Evolutionary conservation across 1,140 invertebrate genomes (phyloP).

Genomic region (Drosophila lowei): DNA sequence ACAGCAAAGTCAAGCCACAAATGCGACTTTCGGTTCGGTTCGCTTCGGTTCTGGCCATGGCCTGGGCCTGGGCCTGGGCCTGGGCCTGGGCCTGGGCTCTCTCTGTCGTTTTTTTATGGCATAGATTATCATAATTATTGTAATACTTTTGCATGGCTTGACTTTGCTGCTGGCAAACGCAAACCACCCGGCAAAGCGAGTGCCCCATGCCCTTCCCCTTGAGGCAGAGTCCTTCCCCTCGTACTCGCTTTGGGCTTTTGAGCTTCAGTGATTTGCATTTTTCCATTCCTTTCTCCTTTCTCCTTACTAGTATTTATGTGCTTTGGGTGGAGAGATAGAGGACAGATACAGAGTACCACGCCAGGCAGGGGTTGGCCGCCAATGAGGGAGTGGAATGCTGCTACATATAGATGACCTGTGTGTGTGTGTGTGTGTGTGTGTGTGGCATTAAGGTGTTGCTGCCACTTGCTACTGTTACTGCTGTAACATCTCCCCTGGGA

Average conservation of each 20-base stretch:
- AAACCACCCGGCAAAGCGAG: slow-evolving; percentile 44
- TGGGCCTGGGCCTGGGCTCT: slow-evolving; percentile 11
- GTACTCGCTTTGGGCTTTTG: slow-evolving; percentile 61
- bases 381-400: not conserved
- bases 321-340: slow-evolving; percentile 56
- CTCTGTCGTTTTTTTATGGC: slow-evolving; percentile 67
- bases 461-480: slow-evolving; percentile 53
- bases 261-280: slow-evolving; percentile 80
- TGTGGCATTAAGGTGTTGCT: slow-evolving; percentile 54
- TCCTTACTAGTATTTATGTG: slow-evolving; percentile 60
- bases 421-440: not conserved
- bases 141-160: slow-evolving; percentile 81
- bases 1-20: slow-evolving; percentile 57
- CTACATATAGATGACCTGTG: slow-evolving; percentile 65
- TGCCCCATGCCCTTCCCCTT: not conserved
- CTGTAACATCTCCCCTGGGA: slow-evolving; percentile 64
- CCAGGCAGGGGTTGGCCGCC: too few species aligned
- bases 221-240: not conserved
- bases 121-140: slow-evolving; percentile 83
- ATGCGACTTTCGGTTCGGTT: slow-evolving; percentile 54
- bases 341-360: not conserved
- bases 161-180: slow-evolving; percentile 43
- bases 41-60: slow-evolving; percentile 27
- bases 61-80: slow-evolving; percentile 10
- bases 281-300: slow-evolving; percentile 21